Evolutionary conservation across 2,113 vertebrate genomes (phyloP), one percentile per base, ranked within the genome.

Genomic region (Motacilla alba): DNA sequence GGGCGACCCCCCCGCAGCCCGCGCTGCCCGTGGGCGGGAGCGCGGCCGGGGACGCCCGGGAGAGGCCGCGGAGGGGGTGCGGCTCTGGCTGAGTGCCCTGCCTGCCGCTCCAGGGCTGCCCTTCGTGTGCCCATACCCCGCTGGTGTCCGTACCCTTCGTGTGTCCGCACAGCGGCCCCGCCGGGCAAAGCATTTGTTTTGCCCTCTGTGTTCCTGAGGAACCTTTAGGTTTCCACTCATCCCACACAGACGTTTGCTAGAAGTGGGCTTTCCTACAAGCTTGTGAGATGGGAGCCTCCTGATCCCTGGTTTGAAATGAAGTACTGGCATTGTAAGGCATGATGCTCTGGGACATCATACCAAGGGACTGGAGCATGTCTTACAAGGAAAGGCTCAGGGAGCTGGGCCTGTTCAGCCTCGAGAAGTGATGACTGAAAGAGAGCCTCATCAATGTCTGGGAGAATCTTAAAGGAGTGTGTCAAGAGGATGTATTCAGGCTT

Each of bases 221-320:
- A 16, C 8, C 5, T 15, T 5, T 31, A 13, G 2, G 49, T 41
- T 68, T 3, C 17, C 47, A 0, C 13, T 24, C 6, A 2, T 44
- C 5, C 13, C 26, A 4, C 16, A 2, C 14, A 15, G 24, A 5
- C 2, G 1, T 2, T 12, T 8, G 31, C 41, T 62, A 3, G 16
- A 31, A 24, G n/a, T 7, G 47, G 9, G 2, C 31, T 53, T 22
- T 50, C 13, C 18, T 30, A 5, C 15, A 15, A 9, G 27, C 5
- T 31, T 30, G n/a, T 21, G 7, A 31, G 14, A 8, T 15, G 13
- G 17, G 16, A 44, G 26, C 12, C 16, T 46, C 33, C 1, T 20
- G 33, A 4, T 20, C 23, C 30, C 4, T 13, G 23, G 14, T 6
- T 35, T n/a, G 64, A 72, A 43, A 7, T 13, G 3, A 15, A 7